These are phyloP conservation scores for Dolichoris vasculosae DNA, from an alignment of 1,140 invertebrate genomes.

Conservation along the genomic window DNA sequence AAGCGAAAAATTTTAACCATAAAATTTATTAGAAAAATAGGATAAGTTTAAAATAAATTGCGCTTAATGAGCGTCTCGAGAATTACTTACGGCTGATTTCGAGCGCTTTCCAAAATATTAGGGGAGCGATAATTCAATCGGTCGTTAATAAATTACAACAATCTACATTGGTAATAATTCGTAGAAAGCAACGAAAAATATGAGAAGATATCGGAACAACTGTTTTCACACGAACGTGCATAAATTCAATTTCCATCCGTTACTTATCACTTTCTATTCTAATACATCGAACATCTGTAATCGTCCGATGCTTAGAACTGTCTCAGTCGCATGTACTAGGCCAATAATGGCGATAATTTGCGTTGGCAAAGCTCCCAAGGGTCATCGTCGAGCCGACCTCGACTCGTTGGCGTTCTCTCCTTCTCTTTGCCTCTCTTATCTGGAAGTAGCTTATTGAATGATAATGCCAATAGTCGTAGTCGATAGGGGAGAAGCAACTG, in stretches of 20 bases:
- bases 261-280: background rate
- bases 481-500: background rate
- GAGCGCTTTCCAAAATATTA: no score
- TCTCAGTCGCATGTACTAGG: constrained; percentile 11
- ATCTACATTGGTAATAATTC: no score
- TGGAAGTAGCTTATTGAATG: constrained; percentile 17
- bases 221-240: background rate
- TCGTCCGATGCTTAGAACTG: background rate
- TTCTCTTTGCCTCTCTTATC: background rate
- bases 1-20: no score
- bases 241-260: background rate
- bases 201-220: background rate
- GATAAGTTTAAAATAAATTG: no score
- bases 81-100: no score
- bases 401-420: background rate
- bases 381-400: constrained; percentile 33
- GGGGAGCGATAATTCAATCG: no score
- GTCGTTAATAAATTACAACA: no score
- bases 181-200: background rate
- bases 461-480: background rate
- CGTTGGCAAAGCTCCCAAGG: background rate
- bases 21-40: no score
- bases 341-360: constrained; percentile 30
- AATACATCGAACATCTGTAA: background rate
- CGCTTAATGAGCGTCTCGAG: no score